A percentile compares a stretch with the other conserved stretches of the same genome.
phyloP scores from a whole-genome alignment of 2,113 vertebrate genomes.

The Petrocephalus zakoni region DNA sequence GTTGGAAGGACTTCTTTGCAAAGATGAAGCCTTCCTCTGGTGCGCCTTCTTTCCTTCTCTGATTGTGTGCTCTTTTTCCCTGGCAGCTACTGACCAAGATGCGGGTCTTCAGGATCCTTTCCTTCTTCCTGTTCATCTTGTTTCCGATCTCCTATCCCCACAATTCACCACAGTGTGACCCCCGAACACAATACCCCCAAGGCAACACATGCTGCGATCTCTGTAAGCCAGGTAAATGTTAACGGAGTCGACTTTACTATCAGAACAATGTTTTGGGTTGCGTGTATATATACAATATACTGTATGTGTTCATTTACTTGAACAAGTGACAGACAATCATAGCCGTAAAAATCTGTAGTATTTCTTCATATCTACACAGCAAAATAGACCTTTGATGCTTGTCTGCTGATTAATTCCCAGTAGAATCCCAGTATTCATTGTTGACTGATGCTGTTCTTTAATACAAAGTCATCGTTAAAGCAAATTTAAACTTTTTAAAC shows the following conservation, averaged over 20 bases:
- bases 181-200: not conserved
- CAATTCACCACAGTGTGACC: not conserved
- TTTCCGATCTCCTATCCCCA: not conserved
- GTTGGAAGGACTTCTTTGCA: not conserved
- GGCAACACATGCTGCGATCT: conserved; percentile 24
- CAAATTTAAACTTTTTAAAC: not conserved
- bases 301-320: not conserved
- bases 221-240: conserved; percentile 35
- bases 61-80: not conserved
- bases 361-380: not conserved
- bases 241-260: not conserved
- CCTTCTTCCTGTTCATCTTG: conserved; percentile 21
- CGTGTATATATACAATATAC: not conserved
- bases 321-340: not conserved
- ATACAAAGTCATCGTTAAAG: not conserved
- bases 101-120: conserved; percentile 6
- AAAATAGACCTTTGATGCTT: not conserved
- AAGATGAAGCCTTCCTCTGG: not conserved
- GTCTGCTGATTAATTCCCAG: not conserved
- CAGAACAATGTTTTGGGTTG: not conserved
- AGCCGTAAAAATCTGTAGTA: not conserved
- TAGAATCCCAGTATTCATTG: not conserved
- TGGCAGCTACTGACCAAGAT: conserved; percentile 16
- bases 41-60: not conserved
- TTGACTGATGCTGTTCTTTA: not conserved